phyloP scores from a whole-genome alignment of 2,113 vertebrate species.

The Urocitellus parryii region DNA sequence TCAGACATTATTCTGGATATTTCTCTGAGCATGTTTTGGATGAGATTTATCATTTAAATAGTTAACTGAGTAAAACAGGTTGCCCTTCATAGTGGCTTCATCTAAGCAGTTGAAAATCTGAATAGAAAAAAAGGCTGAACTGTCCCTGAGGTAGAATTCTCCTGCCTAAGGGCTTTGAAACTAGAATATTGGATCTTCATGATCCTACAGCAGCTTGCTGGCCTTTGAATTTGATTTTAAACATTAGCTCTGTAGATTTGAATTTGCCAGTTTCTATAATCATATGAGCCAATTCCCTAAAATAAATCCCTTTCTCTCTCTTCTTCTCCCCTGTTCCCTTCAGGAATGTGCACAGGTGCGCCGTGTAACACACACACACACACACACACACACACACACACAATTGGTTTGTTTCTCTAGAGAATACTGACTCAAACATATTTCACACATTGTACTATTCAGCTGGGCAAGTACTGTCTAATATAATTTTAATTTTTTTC shows the following conservation, averaged over 20 bases:
- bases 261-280: background rate
- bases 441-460: background rate
- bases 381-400: background rate
- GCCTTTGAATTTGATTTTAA: background rate
- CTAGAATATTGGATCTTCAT: background rate
- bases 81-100: background rate
- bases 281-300: background rate
- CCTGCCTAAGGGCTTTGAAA: background rate
- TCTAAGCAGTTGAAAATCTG: background rate
- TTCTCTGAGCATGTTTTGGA: background rate
- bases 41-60: background rate
- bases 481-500: background rate
- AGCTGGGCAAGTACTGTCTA: background rate
- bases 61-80: background rate
- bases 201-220: background rate
- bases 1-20: background rate
- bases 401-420: background rate
- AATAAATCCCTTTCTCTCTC: background rate
- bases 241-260: background rate
- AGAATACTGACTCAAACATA: background rate
- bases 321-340: no score
- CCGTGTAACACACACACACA: no score
- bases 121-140: background rate
- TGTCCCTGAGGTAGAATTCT: background rate
- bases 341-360: fast-evolving